Base-by-base conservation (phyloP, 2,797 vertebrate genomes). In the Eurystomus glaucurus region DNA sequence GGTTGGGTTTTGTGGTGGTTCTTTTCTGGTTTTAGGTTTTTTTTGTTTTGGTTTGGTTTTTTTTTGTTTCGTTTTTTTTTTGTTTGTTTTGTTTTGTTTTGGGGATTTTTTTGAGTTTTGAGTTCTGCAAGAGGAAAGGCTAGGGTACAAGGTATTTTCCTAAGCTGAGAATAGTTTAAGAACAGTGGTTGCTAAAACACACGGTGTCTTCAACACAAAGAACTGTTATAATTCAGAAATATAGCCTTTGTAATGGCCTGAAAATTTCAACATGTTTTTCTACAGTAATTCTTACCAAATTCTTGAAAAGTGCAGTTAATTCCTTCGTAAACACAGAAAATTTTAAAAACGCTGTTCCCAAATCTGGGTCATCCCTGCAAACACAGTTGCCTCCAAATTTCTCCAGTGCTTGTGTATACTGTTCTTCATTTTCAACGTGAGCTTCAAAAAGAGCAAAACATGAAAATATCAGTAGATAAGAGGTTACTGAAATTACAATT, bases 291-390 rank as follows among this genome's bases (percentile, higher is more conserved):
- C 99, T 99, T 97, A 99, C 99, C 98, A 99, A 98, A 98, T 99
- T 99, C 98, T 99, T 99, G 98, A 99, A 99, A 96, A 99, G 99
- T 12, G 99, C 99, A 4, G 99, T 99, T 96, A 99, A 98, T 98
- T 99, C 99, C 98, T 99, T 99, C 88, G 99, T 99, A 95, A 99
- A 99, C 96, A 99, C 99, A 0, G 99, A 99, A 98, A 99, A 99
- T 98, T 99, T 99, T 90, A 99, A 99, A 97, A 99, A 99, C 0
- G 99, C 99, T 17, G 99, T 99, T 52, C 99, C 99, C 95, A 99
- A 98, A 97, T 99, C 99, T 10, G 99, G 99, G 98, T 99, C 99
- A 23, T 99, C 99, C 97, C 99, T 98, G 98, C 99, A 99, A 76
- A 99, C 99, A 22, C 99, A 99, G 98, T 99, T 99, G 97, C 99